Percentiles rank a stretch among this genome's conserved stretches.
Evolutionary conservation across 2,888 invertebrate genomes (phyloP).

Genomic region (Dasysyrphus tricinctus): DNA sequence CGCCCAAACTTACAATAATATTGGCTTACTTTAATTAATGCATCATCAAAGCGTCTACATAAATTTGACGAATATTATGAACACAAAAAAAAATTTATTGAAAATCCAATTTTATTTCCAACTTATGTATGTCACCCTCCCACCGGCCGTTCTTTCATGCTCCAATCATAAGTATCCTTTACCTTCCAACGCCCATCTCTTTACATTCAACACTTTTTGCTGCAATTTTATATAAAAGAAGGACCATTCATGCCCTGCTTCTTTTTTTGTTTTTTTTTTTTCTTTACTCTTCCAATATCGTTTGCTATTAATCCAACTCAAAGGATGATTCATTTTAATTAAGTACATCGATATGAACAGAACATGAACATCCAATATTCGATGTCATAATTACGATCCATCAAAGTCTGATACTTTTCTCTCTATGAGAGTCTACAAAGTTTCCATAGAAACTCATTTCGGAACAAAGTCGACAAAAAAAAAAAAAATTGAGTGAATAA

Average conservation of each 20-base stretch:
- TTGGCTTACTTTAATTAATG: slow-evolving; percentile 26
- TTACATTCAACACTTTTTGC: neutral
- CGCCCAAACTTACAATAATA: slow-evolving; percentile 16
- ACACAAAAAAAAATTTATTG: slow-evolving; percentile 11
- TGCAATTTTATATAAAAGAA: slow-evolving; percentile 34
- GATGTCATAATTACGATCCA: slow-evolving; percentile 72
- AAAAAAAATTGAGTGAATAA: slow-evolving; percentile 14
- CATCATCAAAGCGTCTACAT: slow-evolving; percentile 29
- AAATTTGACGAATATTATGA: slow-evolving; percentile 18
- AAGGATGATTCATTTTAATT: slow-evolving; percentile 72
- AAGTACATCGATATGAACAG: slow-evolving; percentile 65
- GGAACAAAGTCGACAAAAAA: slow-evolving; percentile 30
- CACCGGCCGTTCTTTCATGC: slow-evolving; percentile 3
- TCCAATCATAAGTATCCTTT: slow-evolving; percentile 18
- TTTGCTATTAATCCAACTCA: slow-evolving; percentile 66
- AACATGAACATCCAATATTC: slow-evolving; percentile 66
- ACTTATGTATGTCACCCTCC: neutral
- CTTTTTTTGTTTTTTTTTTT: neutral
- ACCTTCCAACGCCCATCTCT: slow-evolving; percentile 8
- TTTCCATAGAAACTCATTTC: slow-evolving; percentile 55
- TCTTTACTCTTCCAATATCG: slow-evolving; percentile 33
- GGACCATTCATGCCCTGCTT: slow-evolving; percentile 12
- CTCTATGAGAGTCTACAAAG: slow-evolving; percentile 54
- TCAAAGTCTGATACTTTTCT: slow-evolving; percentile 59
- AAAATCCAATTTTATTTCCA: slow-evolving; percentile 38